Conservation (phyloP, 2,797 vertebrate genomes). For the Acomys russatus region DNA sequence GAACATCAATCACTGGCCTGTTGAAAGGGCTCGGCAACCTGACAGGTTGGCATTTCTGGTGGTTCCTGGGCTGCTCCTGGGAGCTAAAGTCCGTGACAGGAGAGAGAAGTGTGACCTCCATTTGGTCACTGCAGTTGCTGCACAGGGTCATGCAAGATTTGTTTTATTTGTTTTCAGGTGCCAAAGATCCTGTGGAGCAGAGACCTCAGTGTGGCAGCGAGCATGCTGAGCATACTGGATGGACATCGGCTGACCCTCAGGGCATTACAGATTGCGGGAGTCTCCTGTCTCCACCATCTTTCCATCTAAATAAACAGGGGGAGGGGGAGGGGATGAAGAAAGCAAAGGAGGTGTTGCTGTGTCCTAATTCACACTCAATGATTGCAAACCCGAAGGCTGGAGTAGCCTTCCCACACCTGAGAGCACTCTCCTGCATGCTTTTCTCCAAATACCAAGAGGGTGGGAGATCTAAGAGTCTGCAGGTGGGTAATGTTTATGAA, state of each 20-base stretch:
- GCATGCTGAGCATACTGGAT: fast-evolving
- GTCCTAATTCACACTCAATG: not conserved
- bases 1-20: not conserved
- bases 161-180: not conserved
- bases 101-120: fast-evolving
- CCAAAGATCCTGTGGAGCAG: fast-evolving
- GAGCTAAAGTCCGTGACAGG: not conserved
- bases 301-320: not conserved
- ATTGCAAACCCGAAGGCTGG: fast-evolving
- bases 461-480: not conserved
- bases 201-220: fast-evolving
- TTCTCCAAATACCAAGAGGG: not conserved
- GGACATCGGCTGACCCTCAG: not conserved
- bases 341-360: fast-evolving
- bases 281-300: fast-evolving
- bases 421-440: not conserved
- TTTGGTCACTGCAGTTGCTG: fast-evolving
- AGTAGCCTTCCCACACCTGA: not conserved
- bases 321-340: fast-evolving
- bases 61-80: not conserved
- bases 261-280: fast-evolving
- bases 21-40: fast-evolving
- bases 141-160: fast-evolving
- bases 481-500: no score
- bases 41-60: fast-evolving